phyloP scores from a whole-genome alignment of 2,113 vertebrate genomes.

The Lepidothrix coronata region DNA sequence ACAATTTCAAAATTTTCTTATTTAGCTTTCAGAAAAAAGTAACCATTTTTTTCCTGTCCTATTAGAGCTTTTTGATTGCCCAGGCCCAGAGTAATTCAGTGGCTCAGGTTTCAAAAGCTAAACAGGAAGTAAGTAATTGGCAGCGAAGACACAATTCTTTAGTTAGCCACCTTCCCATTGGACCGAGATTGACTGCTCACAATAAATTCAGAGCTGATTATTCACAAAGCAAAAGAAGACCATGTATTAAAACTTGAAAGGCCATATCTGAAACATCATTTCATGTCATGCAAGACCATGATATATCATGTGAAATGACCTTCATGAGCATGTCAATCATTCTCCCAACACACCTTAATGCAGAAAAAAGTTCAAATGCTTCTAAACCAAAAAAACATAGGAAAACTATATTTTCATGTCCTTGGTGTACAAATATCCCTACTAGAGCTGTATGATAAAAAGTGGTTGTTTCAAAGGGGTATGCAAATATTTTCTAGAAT shows the following conservation, averaged over 20 bases:
- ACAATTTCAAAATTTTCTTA: not conserved
- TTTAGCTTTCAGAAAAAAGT: not conserved
- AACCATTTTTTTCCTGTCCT: not conserved
- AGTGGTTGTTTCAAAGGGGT: not conserved
- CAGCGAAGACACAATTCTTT: slow-evolving; percentile 37
- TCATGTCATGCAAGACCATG: not conserved
- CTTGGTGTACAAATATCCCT: not conserved
- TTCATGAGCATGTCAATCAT: not conserved
- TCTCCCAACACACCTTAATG: not conserved
- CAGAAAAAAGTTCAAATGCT: not conserved
- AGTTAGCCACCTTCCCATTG: slow-evolving; percentile 27
- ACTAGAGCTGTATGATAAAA: not conserved
- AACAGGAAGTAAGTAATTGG: slow-evolving; percentile 40
- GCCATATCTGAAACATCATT: not conserved
- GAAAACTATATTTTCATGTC: not conserved
- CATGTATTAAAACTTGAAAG: not conserved
- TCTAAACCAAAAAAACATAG: not conserved
- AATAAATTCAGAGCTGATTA: slow-evolving; percentile 53
- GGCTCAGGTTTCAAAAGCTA: slow-evolving; percentile 49
- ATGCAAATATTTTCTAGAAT: not conserved
- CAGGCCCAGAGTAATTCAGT: not conserved
- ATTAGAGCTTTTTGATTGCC: not conserved
- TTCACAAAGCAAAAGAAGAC: slow-evolving; percentile 44
- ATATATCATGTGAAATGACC: not conserved
- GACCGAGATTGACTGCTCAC: slow-evolving; percentile 16